A percentile compares a stretch with the other conserved stretches of the same genome.
Conservation (phyloP, 2,113 vertebrate genomes). For the Theristicus caerulescens region DNA sequence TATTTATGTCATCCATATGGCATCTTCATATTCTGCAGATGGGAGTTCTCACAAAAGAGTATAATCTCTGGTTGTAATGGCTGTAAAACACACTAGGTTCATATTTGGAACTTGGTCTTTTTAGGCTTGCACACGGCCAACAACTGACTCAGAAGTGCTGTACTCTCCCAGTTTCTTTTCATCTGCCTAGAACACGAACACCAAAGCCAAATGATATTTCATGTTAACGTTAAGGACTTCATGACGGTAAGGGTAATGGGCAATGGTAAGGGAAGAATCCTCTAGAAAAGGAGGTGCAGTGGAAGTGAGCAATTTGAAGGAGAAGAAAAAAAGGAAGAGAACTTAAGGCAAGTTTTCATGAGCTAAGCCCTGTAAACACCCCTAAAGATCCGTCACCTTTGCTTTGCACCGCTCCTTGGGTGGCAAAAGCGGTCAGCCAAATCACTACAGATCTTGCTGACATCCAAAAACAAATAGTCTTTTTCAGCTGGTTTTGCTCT, state of each 20-base stretch:
- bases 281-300: background rate
- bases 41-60: constrained; percentile 9
- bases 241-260: background rate
- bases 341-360: background rate
- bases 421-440: background rate
- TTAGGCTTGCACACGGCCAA: constrained; percentile 17
- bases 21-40: constrained; percentile 23
- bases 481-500: background rate
- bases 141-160: constrained; percentile 41
- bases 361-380: background rate
- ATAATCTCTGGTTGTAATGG: background rate
- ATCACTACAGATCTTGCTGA: background rate
- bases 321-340: background rate
- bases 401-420: background rate
- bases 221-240: background rate
- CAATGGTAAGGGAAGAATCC: background rate
- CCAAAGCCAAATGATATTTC: background rate
- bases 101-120: constrained; percentile 20
- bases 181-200: background rate
- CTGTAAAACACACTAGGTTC: background rate
- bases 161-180: background rate
- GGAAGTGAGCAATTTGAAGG: background rate
- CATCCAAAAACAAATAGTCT: background rate
- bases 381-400: background rate
- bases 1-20: constrained; percentile 50